phyloP scores from a whole-genome alignment of 35 echinoderm and acorn worm genomes.

The Diadema setosum region DNA sequence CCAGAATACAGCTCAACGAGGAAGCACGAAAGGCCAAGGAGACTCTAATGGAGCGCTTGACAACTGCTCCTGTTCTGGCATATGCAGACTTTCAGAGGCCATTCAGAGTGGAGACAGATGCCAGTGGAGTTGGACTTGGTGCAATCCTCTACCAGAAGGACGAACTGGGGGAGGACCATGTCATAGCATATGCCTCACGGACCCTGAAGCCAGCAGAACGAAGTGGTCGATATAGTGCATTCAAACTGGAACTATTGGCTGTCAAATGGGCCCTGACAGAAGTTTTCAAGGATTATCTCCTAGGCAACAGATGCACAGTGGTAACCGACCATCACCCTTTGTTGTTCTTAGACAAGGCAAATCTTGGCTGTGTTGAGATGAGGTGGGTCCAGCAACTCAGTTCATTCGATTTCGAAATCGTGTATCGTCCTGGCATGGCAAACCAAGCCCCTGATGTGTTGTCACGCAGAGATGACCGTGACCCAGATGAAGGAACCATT shows the following conservation, averaged over 20 bases:
- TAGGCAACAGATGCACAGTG: constrained; percentile 25
- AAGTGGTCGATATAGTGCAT: not conserved
- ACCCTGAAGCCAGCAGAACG: not conserved
- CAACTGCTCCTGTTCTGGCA: constrained; percentile 23
- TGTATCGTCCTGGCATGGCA: not conserved
- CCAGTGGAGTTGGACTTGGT: constrained; percentile 15
- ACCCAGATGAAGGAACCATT: not conserved
- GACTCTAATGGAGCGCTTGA: not conserved
- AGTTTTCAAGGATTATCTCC: constrained; percentile 33
- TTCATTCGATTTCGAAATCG: constrained; percentile 4
- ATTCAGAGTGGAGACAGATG: too few relatives aligned
- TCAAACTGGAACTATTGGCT: constrained; percentile 23
- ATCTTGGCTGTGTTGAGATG: not conserved
- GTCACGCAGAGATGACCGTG: not conserved
- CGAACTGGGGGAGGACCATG: not conserved
- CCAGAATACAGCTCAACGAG: too few relatives aligned
- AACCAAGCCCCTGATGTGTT: constrained; percentile 29
- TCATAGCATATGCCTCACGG: constrained; percentile 45
- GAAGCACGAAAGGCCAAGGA: too few relatives aligned
- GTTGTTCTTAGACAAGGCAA: not conserved
- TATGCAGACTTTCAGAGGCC: constrained; percentile 43
- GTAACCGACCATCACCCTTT: constrained; percentile 32
- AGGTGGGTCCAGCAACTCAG: constrained; percentile 16
- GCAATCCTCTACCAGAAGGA: constrained; percentile 16
- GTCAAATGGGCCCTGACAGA: constrained; percentile 35